These are phyloP conservation scores for Myiozetetes cayanensis DNA, from an alignment of 2,113 vertebrate genomes.

Conservation along the genomic window DNA sequence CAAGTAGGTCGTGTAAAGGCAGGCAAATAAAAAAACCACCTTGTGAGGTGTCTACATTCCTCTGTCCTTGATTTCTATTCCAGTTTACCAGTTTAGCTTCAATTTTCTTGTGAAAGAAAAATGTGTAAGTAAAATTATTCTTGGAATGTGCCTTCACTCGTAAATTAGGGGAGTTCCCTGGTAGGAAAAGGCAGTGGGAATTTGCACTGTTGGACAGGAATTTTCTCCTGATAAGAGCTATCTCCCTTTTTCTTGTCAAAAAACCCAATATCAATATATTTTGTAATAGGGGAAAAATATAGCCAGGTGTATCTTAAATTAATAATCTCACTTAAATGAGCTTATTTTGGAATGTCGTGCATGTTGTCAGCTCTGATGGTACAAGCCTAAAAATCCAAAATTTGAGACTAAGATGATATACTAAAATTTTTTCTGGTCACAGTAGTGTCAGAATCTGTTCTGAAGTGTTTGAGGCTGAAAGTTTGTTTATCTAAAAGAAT, in stretches of 20 bases:
- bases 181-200: not conserved
- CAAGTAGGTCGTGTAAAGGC: fast-evolving
- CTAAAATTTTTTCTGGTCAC: not conserved
- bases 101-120: not conserved
- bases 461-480: not conserved
- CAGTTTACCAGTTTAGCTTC: not conserved
- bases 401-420: not conserved
- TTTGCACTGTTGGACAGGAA: not conserved
- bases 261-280: not conserved
- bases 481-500: not conserved
- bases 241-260: not conserved
- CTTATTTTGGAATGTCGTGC: not conserved
- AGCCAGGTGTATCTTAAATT: not conserved
- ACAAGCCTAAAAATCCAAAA: not conserved
- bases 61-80: not conserved
- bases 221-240: not conserved
- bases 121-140: not conserved
- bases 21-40: not conserved
- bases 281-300: not conserved
- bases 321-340: not conserved
- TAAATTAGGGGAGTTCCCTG: not conserved
- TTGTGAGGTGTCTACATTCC: not conserved
- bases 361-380: not conserved
- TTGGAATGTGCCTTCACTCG: not conserved
- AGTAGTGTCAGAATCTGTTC: not conserved